Evolutionary conservation across 92 coral and sea anemone genomes (phyloP).

Genomic region (Epizoanthus illoricatus): DNA sequence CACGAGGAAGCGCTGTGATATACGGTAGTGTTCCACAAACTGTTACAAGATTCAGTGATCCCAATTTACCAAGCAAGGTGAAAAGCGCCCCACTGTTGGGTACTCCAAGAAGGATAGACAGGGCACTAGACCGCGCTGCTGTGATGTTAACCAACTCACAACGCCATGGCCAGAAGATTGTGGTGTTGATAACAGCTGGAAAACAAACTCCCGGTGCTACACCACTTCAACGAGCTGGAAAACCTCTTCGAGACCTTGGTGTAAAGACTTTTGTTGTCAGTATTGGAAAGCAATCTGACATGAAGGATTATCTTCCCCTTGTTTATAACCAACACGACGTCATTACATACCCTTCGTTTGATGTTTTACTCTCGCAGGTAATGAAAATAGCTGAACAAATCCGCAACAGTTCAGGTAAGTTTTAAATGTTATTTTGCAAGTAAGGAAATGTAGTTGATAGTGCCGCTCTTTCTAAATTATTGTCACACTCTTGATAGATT

Average conservation of each 20-base stretch:
- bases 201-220: slow-evolving; percentile 44
- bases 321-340: slow-evolving; percentile 7
- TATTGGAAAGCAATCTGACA: slow-evolving; percentile 32
- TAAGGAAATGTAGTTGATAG: no score
- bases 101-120: slow-evolving; percentile 52
- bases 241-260: slow-evolving; percentile 39
- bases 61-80: slow-evolving; percentile 20
- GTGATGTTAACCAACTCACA: slow-evolving; percentile 42
- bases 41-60: slow-evolving; percentile 25
- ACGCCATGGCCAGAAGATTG: slow-evolving; percentile 52
- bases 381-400: slow-evolving; percentile 15
- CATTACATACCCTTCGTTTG: slow-evolving; percentile 18
- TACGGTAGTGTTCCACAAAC: slow-evolving; percentile 34
- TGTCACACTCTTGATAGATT: no score
- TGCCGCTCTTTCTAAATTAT: no score
- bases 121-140: slow-evolving; percentile 48
- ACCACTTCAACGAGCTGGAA: slow-evolving; percentile 25
- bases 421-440: no score
- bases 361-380: slow-evolving; percentile 27
- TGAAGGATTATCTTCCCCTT: slow-evolving; percentile 19
- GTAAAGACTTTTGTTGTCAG: slow-evolving; percentile 50
- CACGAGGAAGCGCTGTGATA: slow-evolving; percentile 27
- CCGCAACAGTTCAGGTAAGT: slow-evolving; percentile 39
- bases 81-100: slow-evolving; percentile 41
- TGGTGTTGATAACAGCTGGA: slow-evolving; percentile 53